Evolutionary conservation across 92 coral and sea anemone genomes (phyloP).

Genomic region (Pocillopora meandrina): DNA sequence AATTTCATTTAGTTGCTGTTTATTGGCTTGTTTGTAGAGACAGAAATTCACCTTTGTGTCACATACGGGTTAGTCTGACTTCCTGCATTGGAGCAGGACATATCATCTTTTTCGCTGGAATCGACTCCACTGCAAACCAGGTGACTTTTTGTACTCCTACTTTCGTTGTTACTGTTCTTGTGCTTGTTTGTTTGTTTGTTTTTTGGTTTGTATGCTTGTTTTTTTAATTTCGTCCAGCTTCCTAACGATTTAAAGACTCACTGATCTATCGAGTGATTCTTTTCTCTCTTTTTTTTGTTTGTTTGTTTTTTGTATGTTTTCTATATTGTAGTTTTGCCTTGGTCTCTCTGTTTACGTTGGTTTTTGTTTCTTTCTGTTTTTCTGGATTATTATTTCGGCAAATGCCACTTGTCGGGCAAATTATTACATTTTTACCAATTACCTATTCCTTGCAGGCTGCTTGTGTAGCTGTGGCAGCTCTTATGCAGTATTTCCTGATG

Average conservation of each 20-base stretch:
- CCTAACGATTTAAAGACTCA: too few species aligned
- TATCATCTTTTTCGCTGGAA: background rate
- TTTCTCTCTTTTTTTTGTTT: too few species aligned
- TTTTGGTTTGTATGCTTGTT: background rate
- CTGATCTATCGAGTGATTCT: too few species aligned
- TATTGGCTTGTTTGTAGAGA: background rate
- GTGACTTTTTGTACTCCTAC: background rate
- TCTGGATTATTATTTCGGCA: too few species aligned
- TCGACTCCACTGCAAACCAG: constrained; percentile 2
- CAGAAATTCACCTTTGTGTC: background rate
- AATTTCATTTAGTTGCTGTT: background rate
- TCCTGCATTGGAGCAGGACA: background rate
- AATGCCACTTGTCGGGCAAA: too few species aligned
- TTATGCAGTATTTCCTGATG: constrained; percentile 1
- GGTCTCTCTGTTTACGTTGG: too few species aligned
- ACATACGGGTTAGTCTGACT: constrained; percentile 2
- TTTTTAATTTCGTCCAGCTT: background rate
- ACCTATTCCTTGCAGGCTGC: background rate
- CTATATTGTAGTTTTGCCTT: too few species aligned
- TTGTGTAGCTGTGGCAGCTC: background rate
- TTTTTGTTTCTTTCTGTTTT: background rate
- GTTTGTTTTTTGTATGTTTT: too few species aligned
- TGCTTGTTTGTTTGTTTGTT: background rate
- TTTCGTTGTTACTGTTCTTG: background rate
- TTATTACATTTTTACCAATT: background rate